phyloP scores from a whole-genome alignment of 2,888 invertebrate species.

The Ischnus inquisitorius region DNA sequence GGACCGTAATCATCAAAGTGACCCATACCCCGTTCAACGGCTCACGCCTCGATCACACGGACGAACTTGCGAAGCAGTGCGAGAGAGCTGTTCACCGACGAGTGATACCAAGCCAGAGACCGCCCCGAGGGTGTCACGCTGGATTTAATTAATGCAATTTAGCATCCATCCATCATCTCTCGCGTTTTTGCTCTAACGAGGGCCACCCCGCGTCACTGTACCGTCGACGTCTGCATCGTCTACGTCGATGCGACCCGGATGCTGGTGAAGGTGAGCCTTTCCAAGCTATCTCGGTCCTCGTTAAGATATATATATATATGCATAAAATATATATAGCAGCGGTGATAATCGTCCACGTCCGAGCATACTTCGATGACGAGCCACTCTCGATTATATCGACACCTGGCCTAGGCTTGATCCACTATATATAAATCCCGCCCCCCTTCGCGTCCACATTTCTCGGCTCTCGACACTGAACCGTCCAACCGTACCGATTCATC shows the following conservation, averaged over 20 bases:
- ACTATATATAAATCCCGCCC: slow-evolving; percentile 9
- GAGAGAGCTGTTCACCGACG: slow-evolving; percentile 69
- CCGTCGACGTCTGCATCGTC: slow-evolving; percentile 50
- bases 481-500: slow-evolving; percentile 57
- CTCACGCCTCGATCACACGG: slow-evolving; percentile 81
- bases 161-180: slow-evolving; percentile 85
- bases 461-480: slow-evolving; percentile 50
- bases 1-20: slow-evolving; percentile 82
- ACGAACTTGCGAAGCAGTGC: slow-evolving; percentile 59
- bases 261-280: slow-evolving; percentile 38
- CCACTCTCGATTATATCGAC: slow-evolving; percentile 81
- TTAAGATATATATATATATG: slow-evolving; percentile 8
- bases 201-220: slow-evolving; percentile 67
- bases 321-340: slow-evolving; percentile 17
- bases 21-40: slow-evolving; percentile 82
- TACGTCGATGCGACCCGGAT: slow-evolving; percentile 59
- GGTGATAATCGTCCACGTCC: slow-evolving; percentile 66
- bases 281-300: background rate
- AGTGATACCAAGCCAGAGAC: slow-evolving; percentile 78
- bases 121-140: slow-evolving; percentile 81
- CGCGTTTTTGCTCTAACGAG: slow-evolving; percentile 84
- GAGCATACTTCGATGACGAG: slow-evolving; percentile 81
- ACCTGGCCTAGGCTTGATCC: slow-evolving; percentile 75
- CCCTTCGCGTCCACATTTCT: slow-evolving; percentile 37
- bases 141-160: slow-evolving; percentile 85